These are phyloP conservation scores for Jaculus jaculus DNA, from an alignment of 2,113 vertebrate genomes.

Conservation along the genomic window DNA sequence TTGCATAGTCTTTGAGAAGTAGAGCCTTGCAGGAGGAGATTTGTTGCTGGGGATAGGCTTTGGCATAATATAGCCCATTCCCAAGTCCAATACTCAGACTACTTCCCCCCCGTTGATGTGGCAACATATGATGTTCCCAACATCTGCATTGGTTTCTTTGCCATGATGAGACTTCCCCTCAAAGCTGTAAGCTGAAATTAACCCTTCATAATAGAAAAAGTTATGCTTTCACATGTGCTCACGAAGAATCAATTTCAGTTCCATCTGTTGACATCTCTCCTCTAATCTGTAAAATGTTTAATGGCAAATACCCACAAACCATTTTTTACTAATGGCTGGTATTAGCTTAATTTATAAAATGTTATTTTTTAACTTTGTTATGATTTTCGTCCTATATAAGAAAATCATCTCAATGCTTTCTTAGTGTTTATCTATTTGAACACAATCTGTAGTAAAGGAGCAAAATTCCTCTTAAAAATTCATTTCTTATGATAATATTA, in stretches of 20 bases:
- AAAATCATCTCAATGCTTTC: not conserved
- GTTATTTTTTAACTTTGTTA: constrained; percentile 18
- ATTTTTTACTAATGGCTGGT: not conserved
- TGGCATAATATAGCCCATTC: too few relatives aligned
- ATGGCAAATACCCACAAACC: not conserved
- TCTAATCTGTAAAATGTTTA: not conserved
- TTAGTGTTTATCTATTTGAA: constrained; percentile 38
- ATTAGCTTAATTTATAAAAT: not conserved
- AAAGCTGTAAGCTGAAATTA: too few relatives aligned
- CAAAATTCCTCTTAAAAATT: constrained; percentile 41
- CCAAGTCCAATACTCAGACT: too few relatives aligned
- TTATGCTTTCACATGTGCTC: not conserved
- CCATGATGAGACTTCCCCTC: too few relatives aligned
- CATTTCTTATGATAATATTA: not conserved
- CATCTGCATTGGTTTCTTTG: too few relatives aligned
- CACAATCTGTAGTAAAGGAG: not conserved
- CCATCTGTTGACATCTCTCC: not conserved
- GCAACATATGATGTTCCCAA: too few relatives aligned
- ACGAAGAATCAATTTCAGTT: not conserved
- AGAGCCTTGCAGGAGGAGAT: too few relatives aligned
- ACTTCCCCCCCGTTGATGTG: too few relatives aligned
- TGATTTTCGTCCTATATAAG: not conserved
- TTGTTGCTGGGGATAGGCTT: too few relatives aligned
- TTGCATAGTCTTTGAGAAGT: too few relatives aligned
- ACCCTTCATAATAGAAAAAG: not conserved